phyloP scores from a whole-genome alignment of 2,113 vertebrate species.

The Helogale parvula region DNA sequence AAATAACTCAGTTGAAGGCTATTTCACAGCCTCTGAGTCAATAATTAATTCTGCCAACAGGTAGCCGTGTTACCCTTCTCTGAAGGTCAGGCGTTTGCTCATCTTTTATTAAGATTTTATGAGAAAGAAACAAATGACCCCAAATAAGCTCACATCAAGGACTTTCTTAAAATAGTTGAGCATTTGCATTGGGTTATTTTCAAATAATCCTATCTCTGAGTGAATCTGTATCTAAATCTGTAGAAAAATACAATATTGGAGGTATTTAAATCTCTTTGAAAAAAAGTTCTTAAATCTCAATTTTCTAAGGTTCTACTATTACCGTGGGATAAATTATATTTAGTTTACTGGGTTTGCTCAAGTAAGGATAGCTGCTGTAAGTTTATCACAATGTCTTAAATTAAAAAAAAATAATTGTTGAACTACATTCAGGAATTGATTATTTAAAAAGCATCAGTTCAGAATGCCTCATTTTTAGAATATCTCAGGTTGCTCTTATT shows the following conservation, averaged over 20 bases:
- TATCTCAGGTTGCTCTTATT: neutral
- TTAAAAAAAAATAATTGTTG: neutral
- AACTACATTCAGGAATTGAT: neutral
- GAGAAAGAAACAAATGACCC: slow-evolving; percentile 53
- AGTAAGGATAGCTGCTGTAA: neutral
- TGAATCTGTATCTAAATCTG: neutral
- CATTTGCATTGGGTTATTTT: slow-evolving; percentile 5
- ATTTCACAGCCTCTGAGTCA: slow-evolving; percentile 70
- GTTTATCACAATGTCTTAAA: neutral
- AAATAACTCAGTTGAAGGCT: slow-evolving; percentile 64
- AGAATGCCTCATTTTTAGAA: neutral
- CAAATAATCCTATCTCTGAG: neutral
- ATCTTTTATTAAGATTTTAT: slow-evolving; percentile 68
- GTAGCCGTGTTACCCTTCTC: slow-evolving; percentile 52
- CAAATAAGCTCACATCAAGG: slow-evolving; percentile 3
- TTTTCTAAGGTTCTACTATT: neutral
- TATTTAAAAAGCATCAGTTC: neutral
- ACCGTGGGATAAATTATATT: neutral
- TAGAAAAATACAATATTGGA: neutral
- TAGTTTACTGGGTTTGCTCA: neutral
- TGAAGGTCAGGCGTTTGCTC: slow-evolving; percentile 57
- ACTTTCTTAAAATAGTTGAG: neutral
- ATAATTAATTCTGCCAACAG: slow-evolving; percentile 75
- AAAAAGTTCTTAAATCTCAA: neutral
- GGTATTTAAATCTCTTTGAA: neutral